Evolutionary conservation across 23 tunicate species (phyloP).

Genomic region (Botrylloides violaceus): DNA sequence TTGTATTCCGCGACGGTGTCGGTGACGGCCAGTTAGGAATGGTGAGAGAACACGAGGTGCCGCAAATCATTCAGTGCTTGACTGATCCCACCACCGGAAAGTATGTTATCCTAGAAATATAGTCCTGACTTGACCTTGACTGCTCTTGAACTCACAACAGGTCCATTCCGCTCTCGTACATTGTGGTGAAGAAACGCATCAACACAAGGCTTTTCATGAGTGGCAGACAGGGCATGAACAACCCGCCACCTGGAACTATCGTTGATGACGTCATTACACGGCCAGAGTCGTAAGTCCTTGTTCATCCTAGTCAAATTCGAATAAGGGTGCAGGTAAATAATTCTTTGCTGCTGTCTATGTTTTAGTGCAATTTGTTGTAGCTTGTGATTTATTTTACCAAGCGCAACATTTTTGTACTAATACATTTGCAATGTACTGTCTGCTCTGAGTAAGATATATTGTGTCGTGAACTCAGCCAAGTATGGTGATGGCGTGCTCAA

Average conservation of each 20-base stretch:
- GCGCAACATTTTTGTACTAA: conserved; percentile 61
- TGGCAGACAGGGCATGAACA: conserved; percentile 22
- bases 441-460: no score
- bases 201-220: conserved; percentile 60
- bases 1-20: conserved; percentile 92
- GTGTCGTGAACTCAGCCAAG: no score
- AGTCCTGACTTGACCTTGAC: background rate
- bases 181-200: conserved; percentile 87
- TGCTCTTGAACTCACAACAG: conserved; percentile 2
- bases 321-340: background rate
- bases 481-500: no score
- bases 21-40: conserved; percentile 91
- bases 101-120: no score
- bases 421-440: background rate
- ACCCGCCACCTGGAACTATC: conserved; percentile 86
- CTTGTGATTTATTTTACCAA: conserved; percentile 44
- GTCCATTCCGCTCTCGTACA: conserved; percentile 64
- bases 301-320: background rate
- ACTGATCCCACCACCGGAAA: no score
- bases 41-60: conserved; percentile 77
- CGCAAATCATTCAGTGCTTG: conserved; percentile 56
- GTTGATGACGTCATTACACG: conserved; percentile 80
- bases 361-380: conserved; percentile 97
- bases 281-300: conserved; percentile 60
- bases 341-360: background rate